These are phyloP conservation scores for Arenaria interpres DNA, from an alignment of 2,113 vertebrate genomes.

Conservation along the genomic window DNA sequence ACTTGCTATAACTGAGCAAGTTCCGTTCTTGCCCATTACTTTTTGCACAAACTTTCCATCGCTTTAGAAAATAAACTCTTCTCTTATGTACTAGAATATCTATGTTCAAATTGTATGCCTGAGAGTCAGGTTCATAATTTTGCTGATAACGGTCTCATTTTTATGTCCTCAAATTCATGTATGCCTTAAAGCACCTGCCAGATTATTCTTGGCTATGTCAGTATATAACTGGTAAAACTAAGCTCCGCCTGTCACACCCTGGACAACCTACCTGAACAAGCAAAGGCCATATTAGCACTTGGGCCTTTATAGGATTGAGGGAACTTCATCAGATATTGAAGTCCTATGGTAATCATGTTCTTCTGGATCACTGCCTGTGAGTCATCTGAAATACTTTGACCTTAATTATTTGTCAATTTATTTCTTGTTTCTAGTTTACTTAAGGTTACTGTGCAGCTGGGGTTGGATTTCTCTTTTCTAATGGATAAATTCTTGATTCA, in stretches of 20 bases:
- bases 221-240: neutral
- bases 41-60: neutral
- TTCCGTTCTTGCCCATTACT: neutral
- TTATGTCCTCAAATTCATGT: neutral
- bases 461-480: neutral
- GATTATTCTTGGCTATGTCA: neutral
- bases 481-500: neutral
- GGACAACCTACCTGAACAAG: neutral
- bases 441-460: neutral
- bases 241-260: neutral
- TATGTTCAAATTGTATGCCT: neutral
- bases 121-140: neutral
- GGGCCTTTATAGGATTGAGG: neutral
- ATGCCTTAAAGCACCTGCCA: neutral
- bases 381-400: neutral
- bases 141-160: neutral
- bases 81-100: accelerated
- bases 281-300: neutral
- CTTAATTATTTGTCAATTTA: neutral
- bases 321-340: neutral
- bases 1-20: no score
- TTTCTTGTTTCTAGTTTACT: neutral
- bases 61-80: neutral
- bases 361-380: neutral
- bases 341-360: neutral